Evolutionary conservation across 2,888 invertebrate species (phyloP).

Genomic region (Andrena dorsata): DNA sequence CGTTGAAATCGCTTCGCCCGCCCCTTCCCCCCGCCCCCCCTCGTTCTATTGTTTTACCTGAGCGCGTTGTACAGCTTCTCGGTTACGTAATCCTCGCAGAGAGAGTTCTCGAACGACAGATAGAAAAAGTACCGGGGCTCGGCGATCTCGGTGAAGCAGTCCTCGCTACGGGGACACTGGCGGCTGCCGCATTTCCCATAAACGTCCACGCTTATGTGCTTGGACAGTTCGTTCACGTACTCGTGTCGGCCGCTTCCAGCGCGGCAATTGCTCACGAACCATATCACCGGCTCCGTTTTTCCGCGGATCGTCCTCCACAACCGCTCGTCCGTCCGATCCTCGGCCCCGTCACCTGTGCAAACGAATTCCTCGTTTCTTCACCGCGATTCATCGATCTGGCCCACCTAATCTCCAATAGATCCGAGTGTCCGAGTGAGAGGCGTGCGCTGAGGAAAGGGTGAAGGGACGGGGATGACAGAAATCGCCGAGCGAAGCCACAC

Average conservation of each 20-base stretch:
- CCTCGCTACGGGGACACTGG: conserved; percentile 83
- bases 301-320: conserved; percentile 31
- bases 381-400: background rate
- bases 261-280: conserved; percentile 87
- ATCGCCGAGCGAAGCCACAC: no score
- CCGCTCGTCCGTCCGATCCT: background rate
- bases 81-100: conserved; percentile 89
- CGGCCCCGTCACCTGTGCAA: conserved; percentile 13
- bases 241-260: conserved; percentile 85
- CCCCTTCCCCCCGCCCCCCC: conserved; percentile 68
- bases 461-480: no score
- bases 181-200: conserved; percentile 88
- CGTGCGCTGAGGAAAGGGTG: no score
- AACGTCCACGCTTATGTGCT: conserved; percentile 87
- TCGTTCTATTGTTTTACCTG: conserved; percentile 85
- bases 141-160: conserved; percentile 83
- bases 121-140: conserved; percentile 90
- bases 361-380: background rate
- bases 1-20: conserved; percentile 72
- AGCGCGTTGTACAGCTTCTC: conserved; percentile 88
- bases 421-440: no score
- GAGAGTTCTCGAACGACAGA: conserved; percentile 90
- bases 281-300: conserved; percentile 86
- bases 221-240: conserved; percentile 85
- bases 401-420: background rate